Evolutionary conservation across 2,113 vertebrate genomes (phyloP).

Genomic region (Gymnarchus niloticus): DNA sequence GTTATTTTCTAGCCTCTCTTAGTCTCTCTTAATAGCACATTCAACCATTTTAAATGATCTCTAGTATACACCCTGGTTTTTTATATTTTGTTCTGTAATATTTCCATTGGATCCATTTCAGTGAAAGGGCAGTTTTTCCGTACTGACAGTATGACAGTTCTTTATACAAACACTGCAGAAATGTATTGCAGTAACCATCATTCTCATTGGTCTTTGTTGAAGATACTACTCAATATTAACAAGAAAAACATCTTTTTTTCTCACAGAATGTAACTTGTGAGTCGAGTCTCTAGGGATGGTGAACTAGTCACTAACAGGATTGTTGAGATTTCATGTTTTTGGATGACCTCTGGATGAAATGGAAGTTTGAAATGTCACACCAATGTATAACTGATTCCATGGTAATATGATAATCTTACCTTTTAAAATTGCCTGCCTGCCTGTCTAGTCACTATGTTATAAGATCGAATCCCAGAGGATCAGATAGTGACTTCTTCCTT

Average conservation of each 20-base stretch:
- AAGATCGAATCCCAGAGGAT: neutral
- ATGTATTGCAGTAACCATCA: neutral
- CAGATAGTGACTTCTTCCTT: neutral
- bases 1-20: neutral
- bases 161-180: neutral
- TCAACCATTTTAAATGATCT: constrained; percentile 1
- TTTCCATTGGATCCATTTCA: neutral
- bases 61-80: neutral
- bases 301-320: neutral
- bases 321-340: neutral
- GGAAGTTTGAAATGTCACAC: neutral
- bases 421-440: neutral
- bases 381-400: neutral
- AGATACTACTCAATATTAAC: neutral
- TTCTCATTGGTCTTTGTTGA: neutral
- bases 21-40: neutral
- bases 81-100: neutral
- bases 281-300: neutral
- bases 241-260: neutral
- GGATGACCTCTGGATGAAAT: neutral
- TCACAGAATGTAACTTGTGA: neutral
- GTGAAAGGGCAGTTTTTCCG: neutral
- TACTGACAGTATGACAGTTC: neutral
- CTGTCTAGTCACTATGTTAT: neutral
- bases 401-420: neutral